These are phyloP conservation scores for Coilia nasus DNA, from an alignment of 2,797 vertebrate genomes.

Conservation along the genomic window DNA sequence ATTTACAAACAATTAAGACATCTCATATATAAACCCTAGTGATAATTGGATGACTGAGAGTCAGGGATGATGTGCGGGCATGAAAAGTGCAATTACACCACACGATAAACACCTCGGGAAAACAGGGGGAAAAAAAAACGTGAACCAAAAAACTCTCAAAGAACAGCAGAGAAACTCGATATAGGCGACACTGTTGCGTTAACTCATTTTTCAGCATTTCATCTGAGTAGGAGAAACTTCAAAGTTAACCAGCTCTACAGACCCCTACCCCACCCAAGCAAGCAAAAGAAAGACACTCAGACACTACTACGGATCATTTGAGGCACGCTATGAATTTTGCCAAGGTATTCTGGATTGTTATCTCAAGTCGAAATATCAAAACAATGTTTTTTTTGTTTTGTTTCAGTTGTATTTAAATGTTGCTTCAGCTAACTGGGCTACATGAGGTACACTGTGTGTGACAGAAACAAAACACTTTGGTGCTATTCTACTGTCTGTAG, in stretches of 20 bases:
- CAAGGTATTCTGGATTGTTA: background rate
- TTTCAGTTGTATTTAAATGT: background rate
- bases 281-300: constrained; percentile 7
- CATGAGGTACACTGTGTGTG: background rate
- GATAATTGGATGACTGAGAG: constrained; percentile 23
- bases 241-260: constrained; percentile 36
- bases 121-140: constrained; percentile 23
- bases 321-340: background rate
- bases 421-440: background rate
- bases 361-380: constrained; percentile 7
- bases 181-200: constrained; percentile 44
- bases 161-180: constrained; percentile 45
- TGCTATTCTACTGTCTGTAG: background rate
- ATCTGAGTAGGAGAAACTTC: constrained; percentile 42
- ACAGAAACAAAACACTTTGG: background rate
- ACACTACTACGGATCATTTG: background rate
- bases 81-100: constrained; percentile 33
- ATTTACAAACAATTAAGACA: constrained; percentile 27
- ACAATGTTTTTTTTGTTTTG: background rate
- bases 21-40: constrained; percentile 31
- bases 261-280: constrained; percentile 5
- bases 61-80: background rate
- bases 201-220: constrained; percentile 38
- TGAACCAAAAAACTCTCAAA: constrained; percentile 43
- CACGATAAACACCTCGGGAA: constrained; percentile 39